Evolutionary conservation across 2,113 vertebrate species (phyloP).

Genomic region (Odocoileus virginianus): DNA sequence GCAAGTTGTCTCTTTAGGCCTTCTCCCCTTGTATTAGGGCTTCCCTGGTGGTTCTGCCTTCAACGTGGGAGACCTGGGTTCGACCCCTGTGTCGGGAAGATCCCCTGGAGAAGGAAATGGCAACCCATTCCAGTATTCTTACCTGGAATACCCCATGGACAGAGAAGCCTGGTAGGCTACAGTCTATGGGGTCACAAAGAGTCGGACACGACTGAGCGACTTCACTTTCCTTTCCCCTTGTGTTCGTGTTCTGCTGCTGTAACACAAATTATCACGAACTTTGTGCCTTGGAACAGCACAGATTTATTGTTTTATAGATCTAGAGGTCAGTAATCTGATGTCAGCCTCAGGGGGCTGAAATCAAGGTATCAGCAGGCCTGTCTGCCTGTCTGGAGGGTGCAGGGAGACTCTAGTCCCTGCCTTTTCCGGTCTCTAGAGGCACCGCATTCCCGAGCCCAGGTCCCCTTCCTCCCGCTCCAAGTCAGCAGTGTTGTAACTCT

Average conservation of each 20-base stretch:
- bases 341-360: neutral
- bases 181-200: neutral
- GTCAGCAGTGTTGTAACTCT: neutral
- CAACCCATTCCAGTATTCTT: too few relatives aligned
- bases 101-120: too few relatives aligned
- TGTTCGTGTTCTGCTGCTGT: neutral
- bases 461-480: neutral
- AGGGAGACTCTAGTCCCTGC: neutral
- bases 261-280: neutral
- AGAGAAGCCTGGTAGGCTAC: neutral
- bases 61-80: too few relatives aligned
- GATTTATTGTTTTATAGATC: neutral
- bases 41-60: too few relatives aligned
- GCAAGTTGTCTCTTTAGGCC: neutral
- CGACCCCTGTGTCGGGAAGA: too few relatives aligned
- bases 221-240: neutral
- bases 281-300: neutral
- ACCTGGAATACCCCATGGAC: too few relatives aligned
- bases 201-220: fast-evolving
- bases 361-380: neutral
- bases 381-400: neutral
- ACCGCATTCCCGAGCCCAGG: fast-evolving
- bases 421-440: neutral
- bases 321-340: neutral
- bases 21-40: neutral